Percentiles rank a stretch among this genome's conserved stretches.
Evolutionary conservation across 2,888 invertebrate genomes (phyloP).

Genomic region (Tenthredo mesomela): DNA sequence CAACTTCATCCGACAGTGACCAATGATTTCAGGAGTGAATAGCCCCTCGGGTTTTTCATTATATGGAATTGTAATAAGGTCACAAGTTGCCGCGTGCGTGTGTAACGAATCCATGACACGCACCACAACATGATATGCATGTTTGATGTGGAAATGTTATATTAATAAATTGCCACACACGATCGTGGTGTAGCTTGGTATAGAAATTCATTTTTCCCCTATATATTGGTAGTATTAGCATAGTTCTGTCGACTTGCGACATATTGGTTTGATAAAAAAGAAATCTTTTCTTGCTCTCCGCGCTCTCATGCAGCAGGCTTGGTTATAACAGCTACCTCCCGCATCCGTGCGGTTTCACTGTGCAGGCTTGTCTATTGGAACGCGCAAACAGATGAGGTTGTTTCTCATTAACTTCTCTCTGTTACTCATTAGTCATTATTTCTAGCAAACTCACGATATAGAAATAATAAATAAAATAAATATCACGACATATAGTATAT

Average conservation of each 20-base stretch:
- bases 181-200: background rate
- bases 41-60: background rate
- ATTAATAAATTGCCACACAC: slow-evolving; percentile 24
- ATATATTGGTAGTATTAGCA: slow-evolving; percentile 1
- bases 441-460: background rate
- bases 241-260: background rate
- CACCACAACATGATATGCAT: background rate
- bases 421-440: slow-evolving; percentile 33
- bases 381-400: slow-evolving; percentile 2
- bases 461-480: slow-evolving; percentile 18
- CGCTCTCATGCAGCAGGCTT: background rate
- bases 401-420: slow-evolving; percentile 37
- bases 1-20: too few relatives aligned
- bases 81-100: too few relatives aligned
- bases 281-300: slow-evolving; percentile 1
- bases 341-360: slow-evolving; percentile 10
- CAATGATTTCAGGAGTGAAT: too few relatives aligned
- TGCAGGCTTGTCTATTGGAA: slow-evolving; percentile 6
- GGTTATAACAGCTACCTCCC: background rate
- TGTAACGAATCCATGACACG: slow-evolving; percentile 2
- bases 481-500: background rate
- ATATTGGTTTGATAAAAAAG: slow-evolving; percentile 1
- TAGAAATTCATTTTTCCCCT: background rate
- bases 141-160: background rate
- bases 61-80: background rate